Evolutionary conservation across 1,140 invertebrate genomes (phyloP).

Genomic region (Bursaphelenchus mucronatus): DNA sequence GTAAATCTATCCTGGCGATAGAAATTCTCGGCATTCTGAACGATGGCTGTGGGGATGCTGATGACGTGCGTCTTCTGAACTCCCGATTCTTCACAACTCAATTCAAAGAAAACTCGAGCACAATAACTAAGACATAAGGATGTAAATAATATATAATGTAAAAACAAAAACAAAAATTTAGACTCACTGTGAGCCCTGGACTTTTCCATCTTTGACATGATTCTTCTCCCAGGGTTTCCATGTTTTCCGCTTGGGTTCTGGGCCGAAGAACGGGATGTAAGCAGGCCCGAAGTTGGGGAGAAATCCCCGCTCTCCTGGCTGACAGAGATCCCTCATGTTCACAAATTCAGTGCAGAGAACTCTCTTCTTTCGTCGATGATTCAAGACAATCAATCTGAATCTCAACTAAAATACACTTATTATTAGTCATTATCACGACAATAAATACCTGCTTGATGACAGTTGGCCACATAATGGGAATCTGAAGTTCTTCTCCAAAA

Average conservation of each 20-base stretch:
- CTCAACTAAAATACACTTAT: conserved; percentile 40
- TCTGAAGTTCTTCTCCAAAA: conserved; percentile 44
- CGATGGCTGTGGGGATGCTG: conserved; percentile 10
- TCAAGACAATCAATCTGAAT: conserved; percentile 31
- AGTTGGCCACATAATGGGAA: conserved; percentile 46
- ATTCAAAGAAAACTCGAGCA: conserved; percentile 31
- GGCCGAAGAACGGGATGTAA: conserved; percentile 47
- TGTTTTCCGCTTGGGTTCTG: conserved; percentile 22
- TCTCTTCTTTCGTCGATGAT: conserved; percentile 26
- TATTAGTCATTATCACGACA: conserved; percentile 4
- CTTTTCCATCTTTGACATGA: conserved; percentile 20
- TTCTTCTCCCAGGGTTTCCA: conserved; percentile 21
- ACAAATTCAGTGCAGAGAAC: conserved; percentile 43
- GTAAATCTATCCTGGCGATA: conserved; percentile 28
- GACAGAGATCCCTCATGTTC: conserved; percentile 31
- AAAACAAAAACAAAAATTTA: neutral
- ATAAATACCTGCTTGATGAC: conserved; percentile 32
- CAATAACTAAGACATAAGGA: conserved; percentile 35
- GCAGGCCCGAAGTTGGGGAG: conserved; percentile 48
- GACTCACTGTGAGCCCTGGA: conserved; percentile 22
- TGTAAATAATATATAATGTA: neutral
- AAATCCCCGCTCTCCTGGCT: conserved; percentile 42
- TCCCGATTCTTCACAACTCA: conserved; percentile 37
- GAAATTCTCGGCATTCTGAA: conserved; percentile 24
- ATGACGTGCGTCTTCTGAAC: conserved; percentile 15